Conservation (phyloP, 1,140 invertebrate species). For the Cardiocondyla obscurior region DNA sequence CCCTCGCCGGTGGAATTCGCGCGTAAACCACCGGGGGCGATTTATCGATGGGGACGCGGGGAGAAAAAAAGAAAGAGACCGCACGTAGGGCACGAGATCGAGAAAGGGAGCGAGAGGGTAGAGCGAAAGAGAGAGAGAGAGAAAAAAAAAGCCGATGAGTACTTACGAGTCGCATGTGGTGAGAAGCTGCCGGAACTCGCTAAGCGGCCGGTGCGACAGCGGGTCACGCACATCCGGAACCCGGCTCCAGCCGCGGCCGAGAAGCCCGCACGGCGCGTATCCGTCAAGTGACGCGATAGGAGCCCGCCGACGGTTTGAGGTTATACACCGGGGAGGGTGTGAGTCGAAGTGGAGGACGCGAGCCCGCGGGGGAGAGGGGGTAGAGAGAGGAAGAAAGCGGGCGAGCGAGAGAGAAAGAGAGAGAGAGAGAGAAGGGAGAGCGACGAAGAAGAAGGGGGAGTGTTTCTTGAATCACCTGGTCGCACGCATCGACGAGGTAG, state of each 20-base stretch:
- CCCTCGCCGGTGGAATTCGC: not conserved
- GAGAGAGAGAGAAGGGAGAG: not conserved
- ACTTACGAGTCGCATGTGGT: conserved; percentile 56
- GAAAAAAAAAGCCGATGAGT: not conserved
- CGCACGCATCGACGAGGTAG: conserved; percentile 9
- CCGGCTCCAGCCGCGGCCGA: not conserved
- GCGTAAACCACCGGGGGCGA: not conserved
- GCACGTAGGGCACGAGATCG: not conserved
- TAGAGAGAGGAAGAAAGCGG: not conserved
- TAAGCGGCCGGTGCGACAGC: conserved; percentile 26
- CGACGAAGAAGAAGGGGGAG: not conserved
- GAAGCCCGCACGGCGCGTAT: conserved; percentile 3
- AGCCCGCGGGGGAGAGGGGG: not conserved
- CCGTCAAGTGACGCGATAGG: conserved; percentile 27
- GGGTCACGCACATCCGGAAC: conserved; percentile 55
- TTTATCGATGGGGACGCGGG: not conserved
- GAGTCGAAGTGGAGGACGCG: conserved; percentile 11
- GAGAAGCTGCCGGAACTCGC: conserved; percentile 13
- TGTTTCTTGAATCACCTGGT: conserved; percentile 43
- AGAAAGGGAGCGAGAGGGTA: not conserved
- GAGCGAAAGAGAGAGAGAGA: not conserved
- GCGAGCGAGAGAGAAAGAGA: not conserved
- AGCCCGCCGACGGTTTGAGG: conserved; percentile 57
- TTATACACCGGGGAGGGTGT: conserved; percentile 56
- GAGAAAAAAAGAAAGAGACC: not conserved